These are phyloP conservation scores for Drosophila incognita DNA, from an alignment of 2,888 invertebrate species.

Conservation along the genomic window DNA sequence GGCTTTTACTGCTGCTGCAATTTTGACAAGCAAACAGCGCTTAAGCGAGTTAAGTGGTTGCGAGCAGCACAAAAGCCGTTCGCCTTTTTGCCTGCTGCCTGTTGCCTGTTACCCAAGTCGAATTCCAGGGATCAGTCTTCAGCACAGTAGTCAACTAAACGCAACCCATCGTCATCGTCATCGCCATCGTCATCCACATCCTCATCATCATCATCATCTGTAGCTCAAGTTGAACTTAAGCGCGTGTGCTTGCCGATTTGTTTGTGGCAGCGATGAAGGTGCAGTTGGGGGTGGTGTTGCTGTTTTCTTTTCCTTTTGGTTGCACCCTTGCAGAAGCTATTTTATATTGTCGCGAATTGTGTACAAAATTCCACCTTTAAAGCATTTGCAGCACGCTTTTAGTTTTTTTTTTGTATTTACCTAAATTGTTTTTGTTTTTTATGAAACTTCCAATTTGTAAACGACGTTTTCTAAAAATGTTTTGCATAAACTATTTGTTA, in stretches of 20 bases:
- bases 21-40: constrained; percentile 72
- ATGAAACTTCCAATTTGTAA: background rate
- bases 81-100: constrained; percentile 35
- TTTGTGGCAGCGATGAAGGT: background rate
- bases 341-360: background rate
- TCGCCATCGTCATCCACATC: constrained; percentile 10
- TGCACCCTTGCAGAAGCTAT: background rate
- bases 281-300: background rate
- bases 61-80: constrained; percentile 60
- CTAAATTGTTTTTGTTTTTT: background rate
- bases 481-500: background rate
- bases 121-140: constrained; percentile 69
- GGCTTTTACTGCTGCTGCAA: constrained; percentile 62
- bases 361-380: background rate
- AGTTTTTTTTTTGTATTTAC: background rate
- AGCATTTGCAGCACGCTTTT: background rate
- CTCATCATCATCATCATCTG: constrained; percentile 35
- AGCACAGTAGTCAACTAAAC: constrained; percentile 58
- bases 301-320: constrained; percentile 14
- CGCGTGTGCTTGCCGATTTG: constrained; percentile 59
- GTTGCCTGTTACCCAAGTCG: constrained; percentile 47
- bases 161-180: constrained; percentile 24
- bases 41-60: constrained; percentile 75
- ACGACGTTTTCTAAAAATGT: background rate
- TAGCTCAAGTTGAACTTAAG: constrained; percentile 60